Conservation (phyloP, 1,140 invertebrate genomes). For the Copidosoma floridanum region DNA sequence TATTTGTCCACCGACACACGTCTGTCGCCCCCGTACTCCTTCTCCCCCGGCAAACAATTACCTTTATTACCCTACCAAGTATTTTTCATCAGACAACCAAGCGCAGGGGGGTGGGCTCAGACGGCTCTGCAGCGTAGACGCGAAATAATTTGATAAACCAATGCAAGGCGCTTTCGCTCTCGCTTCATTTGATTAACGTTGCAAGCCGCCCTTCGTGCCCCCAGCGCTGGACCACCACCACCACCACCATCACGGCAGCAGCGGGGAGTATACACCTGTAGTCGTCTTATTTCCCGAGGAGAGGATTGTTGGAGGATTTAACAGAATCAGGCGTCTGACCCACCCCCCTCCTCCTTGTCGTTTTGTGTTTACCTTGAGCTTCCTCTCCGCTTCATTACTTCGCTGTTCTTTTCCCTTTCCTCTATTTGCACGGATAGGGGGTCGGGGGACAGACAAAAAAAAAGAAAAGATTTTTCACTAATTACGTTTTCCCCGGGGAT, state of each 20-base stretch:
- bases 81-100: neutral
- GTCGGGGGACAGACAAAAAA: no score
- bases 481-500: conserved; percentile 11
- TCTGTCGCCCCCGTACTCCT: neutral
- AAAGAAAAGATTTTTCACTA: no score
- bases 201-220: no score
- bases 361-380: no score
- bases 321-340: neutral
- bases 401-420: neutral
- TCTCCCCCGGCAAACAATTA: neutral
- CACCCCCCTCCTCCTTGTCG: no score
- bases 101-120: neutral
- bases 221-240: no score
- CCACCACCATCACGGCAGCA: no score
- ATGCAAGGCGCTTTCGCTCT: neutral
- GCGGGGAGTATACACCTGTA: no score
- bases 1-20: neutral
- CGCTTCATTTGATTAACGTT: conserved; percentile 9
- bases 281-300: neutral
- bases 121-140: neutral
- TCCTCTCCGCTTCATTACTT: neutral
- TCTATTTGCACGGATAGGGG: neutral
- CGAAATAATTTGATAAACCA: conserved; percentile 16
- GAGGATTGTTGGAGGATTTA: conserved; percentile 1
- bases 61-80: neutral